A percentile compares a stretch with the other conserved stretches of the same genome.
These are phyloP conservation scores for Poeciliopsis occidentalis DNA, from an alignment of 2,113 vertebrate species.

Conservation along the genomic window DNA sequence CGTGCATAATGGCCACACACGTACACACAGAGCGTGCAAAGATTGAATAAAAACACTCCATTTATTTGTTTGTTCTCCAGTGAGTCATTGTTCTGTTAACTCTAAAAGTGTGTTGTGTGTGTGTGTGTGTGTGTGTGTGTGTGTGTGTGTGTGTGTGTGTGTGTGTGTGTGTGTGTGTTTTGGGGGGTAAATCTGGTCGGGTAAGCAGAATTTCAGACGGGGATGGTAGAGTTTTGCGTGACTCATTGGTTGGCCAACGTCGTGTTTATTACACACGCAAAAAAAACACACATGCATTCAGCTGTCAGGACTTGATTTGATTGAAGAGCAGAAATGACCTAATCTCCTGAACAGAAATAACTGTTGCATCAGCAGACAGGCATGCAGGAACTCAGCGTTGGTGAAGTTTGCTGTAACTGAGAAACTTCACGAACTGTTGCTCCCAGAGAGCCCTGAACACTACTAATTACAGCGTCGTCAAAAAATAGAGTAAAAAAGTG, in stretches of 20 bases:
- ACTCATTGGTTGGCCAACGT: slow-evolving; percentile 69
- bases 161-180: slow-evolving; percentile 28
- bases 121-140: slow-evolving; percentile 14
- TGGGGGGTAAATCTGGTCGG: slow-evolving; percentile 40
- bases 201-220: slow-evolving; percentile 30
- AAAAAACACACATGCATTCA: slow-evolving; percentile 61
- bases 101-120: slow-evolving; percentile 12
- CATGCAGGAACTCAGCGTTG: slow-evolving; percentile 67
- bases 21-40: slow-evolving; percentile 49
- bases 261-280: slow-evolving; percentile 68
- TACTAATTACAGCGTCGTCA: slow-evolving; percentile 74
- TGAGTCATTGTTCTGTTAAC: slow-evolving; percentile 59
- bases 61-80: slow-evolving; percentile 58
- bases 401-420: slow-evolving; percentile 57
- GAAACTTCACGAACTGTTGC: slow-evolving; percentile 57
- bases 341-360: slow-evolving; percentile 77
- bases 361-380: slow-evolving; percentile 74
- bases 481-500: slow-evolving; percentile 35
- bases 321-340: slow-evolving; percentile 79
- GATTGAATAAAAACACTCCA: slow-evolving; percentile 71
- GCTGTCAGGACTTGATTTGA: slow-evolving; percentile 75
- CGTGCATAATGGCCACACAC: slow-evolving; percentile 49
- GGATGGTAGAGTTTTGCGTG: slow-evolving; percentile 57
- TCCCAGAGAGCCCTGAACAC: slow-evolving; percentile 58
- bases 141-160: slow-evolving; percentile 17